phyloP scores from a whole-genome alignment of 1,140 invertebrate genomes.

The Conus betulinus region DNA sequence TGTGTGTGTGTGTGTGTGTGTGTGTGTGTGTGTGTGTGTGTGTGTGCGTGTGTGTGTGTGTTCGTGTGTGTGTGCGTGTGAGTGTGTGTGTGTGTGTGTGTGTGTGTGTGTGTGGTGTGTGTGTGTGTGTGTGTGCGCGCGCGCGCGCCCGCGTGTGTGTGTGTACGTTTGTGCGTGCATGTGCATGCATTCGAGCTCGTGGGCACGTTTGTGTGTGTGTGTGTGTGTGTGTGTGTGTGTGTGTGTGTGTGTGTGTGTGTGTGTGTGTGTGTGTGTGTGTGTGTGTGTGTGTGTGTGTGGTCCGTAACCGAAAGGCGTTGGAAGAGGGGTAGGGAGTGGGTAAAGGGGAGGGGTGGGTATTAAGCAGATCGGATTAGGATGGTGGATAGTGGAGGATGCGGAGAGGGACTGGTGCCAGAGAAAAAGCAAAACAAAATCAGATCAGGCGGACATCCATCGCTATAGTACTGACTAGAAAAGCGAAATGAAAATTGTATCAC shows the following conservation, averaged over 20 bases:
- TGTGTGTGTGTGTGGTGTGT: no score
- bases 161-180: neutral
- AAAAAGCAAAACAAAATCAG: neutral
- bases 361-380: neutral
- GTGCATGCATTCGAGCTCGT: neutral
- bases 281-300: neutral
- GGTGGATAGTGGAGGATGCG: neutral
- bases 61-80: conserved; percentile 19
- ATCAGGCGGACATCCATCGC: no score
- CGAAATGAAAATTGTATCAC: no score
- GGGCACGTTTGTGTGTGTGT: neutral
- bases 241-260: neutral
- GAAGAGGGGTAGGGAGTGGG: neutral
- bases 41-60: neutral
- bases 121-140: neutral
- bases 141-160: conserved; percentile 7
- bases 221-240: conserved; percentile 1
- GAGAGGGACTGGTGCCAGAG: neutral
- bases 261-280: neutral
- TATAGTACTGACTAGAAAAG: no score
- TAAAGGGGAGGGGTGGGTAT: no score
- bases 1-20: neutral
- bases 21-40: conserved; percentile 19
- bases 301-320: neutral
- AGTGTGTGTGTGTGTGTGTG: neutral